Evolutionary conservation across 2,888 invertebrate genomes (phyloP).

Genomic region (Vanessa cardui): DNA sequence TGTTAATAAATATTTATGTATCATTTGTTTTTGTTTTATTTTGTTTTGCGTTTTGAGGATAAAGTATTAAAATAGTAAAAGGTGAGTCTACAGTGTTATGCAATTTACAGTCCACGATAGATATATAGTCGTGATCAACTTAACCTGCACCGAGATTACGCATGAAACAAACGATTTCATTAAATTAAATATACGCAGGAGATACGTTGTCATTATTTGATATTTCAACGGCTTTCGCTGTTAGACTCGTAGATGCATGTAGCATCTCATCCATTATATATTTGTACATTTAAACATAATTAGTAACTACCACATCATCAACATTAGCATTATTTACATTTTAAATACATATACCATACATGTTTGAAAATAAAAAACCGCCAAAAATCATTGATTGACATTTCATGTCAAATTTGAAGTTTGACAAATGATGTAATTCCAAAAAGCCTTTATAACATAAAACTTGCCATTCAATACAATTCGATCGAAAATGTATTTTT

Average conservation of each 20-base stretch:
- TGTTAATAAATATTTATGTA: conserved; percentile 82
- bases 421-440: not conserved
- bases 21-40: conserved; percentile 71
- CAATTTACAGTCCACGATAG: conserved; percentile 72
- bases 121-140: conserved; percentile 13
- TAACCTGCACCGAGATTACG: conserved; percentile 28
- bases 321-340: not conserved
- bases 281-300: conserved; percentile 45
- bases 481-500: not conserved
- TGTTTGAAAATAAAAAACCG: too few relatives aligned
- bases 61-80: conserved; percentile 31
- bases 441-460: conserved; percentile 16
- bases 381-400: not conserved
- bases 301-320: conserved; percentile 13
- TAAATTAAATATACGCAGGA: conserved; percentile 12
- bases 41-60: conserved; percentile 47
- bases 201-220: conserved; percentile 34
- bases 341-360: not conserved
- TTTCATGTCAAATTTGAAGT: not conserved
- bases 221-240: conserved; percentile 63
- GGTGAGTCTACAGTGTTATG: conserved; percentile 79
- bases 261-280: conserved; percentile 54
- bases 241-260: conserved; percentile 69
- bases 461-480: conserved; percentile 12
- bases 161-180: conserved; percentile 22